Percentiles rank a stretch among this genome's conserved stretches.
These are phyloP conservation scores for Azemiops feae DNA, from an alignment of 2,113 vertebrate species.

Conservation along the genomic window DNA sequence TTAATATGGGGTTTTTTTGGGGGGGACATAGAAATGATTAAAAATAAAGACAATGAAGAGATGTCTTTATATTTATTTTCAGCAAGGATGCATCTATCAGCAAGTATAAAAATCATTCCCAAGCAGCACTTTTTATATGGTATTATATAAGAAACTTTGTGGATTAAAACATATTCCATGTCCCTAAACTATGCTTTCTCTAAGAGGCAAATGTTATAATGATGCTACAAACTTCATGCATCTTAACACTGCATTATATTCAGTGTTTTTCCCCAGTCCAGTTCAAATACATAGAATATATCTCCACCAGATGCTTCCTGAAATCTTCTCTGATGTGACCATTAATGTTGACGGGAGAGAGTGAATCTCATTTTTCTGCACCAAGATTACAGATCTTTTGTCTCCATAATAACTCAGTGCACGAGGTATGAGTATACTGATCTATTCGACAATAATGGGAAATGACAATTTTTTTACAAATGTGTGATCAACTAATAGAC, in stretches of 20 bases:
- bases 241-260: background rate
- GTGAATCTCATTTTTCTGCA: background rate
- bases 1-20: background rate
- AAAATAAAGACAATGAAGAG: background rate
- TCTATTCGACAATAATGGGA: background rate
- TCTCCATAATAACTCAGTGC: background rate
- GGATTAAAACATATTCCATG: background rate
- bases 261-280: background rate
- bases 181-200: background rate
- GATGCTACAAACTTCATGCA: background rate
- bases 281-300: background rate
- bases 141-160: background rate
- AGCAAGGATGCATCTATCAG: background rate
- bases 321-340: background rate
- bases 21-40: background rate
- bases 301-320: background rate
- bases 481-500: constrained; percentile 29
- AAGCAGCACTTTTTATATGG: background rate
- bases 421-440: background rate
- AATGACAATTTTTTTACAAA: background rate
- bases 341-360: background rate
- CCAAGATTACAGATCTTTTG: background rate
- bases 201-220: background rate
- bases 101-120: background rate
- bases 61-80: background rate